Conservation (phyloP, 2,797 vertebrate genomes). For the Diplodus sargus region DNA sequence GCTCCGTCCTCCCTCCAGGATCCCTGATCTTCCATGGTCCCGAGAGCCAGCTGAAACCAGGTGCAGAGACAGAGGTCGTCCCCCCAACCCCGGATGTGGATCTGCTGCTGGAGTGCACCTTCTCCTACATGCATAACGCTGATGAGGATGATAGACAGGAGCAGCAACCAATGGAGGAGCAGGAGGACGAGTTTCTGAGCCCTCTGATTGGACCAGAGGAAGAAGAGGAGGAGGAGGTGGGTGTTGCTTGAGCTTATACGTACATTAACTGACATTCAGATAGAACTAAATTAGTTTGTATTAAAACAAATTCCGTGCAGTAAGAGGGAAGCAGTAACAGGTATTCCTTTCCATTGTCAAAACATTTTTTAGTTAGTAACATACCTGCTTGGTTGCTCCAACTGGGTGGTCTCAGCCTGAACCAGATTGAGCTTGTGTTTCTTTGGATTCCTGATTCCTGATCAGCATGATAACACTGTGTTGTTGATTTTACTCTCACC, state of each 20-base stretch:
- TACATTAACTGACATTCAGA: too few species aligned
- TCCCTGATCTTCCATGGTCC: constrained; percentile 46
- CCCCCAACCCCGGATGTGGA: constrained; percentile 81
- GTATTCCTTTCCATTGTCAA: too few species aligned
- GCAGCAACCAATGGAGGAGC: constrained; percentile 59
- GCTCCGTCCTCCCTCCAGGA: constrained; percentile 25
- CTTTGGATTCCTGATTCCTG: too few species aligned
- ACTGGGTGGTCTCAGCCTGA: too few species aligned
- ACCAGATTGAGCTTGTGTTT: too few species aligned
- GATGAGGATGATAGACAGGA: constrained; percentile 59
- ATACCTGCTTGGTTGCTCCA: too few species aligned
- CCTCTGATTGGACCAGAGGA: constrained; percentile 64
- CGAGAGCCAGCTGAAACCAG: constrained; percentile 36
- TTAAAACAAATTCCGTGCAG: too few species aligned
- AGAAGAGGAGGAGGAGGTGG: constrained; percentile 45
- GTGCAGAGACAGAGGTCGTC: constrained; percentile 7
- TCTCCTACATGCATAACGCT: constrained; percentile 85
- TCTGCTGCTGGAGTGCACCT: constrained; percentile 84
- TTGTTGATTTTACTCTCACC: too few species aligned
- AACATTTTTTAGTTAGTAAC: too few species aligned
- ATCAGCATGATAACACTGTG: too few species aligned
- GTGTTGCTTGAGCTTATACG: not conserved
- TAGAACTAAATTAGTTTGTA: too few species aligned
- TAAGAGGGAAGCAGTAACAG: too few species aligned
- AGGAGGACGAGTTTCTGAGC: constrained; percentile 63